Conservation (phyloP, 1,140 invertebrate genomes). For the Microvelia longipes region DNA sequence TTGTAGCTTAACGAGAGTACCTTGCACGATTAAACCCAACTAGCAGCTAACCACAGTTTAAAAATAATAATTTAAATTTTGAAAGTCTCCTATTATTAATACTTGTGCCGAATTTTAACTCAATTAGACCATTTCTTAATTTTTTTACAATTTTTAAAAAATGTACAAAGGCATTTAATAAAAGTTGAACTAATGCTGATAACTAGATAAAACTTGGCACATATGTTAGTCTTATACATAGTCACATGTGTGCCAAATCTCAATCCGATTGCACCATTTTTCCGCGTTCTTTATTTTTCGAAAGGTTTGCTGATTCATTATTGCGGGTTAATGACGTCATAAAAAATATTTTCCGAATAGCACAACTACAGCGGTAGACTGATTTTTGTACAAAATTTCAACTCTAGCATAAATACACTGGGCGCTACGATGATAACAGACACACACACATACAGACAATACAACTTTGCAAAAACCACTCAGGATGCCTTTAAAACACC, state of each 20-base stretch:
- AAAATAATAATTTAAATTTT: too few species aligned
- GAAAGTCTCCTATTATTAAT: too few species aligned
- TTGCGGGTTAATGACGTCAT: neutral
- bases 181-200: too few species aligned
- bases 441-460: slow-evolving; percentile 2
- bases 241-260: neutral
- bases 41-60: too few species aligned
- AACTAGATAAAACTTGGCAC: neutral
- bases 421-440: neutral
- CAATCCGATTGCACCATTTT: neutral
- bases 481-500: neutral
- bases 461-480: neutral
- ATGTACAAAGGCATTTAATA: too few species aligned
- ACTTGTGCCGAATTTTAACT: too few species aligned
- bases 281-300: neutral
- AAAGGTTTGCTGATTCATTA: neutral
- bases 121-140: too few species aligned
- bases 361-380: neutral
- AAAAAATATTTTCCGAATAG: neutral
- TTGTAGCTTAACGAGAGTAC: too few species aligned
- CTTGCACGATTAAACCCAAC: too few species aligned
- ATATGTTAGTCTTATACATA: neutral
- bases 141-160: too few species aligned
- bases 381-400: neutral
- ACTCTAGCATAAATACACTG: neutral